Conservation (phyloP, 2,797 vertebrate species). For the Poecilia velifera region DNA sequence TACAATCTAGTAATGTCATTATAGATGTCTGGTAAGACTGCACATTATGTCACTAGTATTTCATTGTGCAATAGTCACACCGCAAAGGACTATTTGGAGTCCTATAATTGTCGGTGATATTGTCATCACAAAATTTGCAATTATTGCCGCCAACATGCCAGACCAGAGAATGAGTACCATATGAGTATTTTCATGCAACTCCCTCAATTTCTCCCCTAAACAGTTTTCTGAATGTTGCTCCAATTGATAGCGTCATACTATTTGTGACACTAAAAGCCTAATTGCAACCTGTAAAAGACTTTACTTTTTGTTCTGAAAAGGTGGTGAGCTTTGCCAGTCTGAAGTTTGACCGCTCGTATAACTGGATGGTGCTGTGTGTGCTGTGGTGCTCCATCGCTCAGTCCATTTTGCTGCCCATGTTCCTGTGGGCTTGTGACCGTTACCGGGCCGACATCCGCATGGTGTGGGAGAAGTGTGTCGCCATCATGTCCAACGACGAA, state of each 20-base stretch:
- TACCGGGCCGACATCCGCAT: conserved; percentile 89
- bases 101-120: not conserved
- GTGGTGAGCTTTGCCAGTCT: conserved; percentile 94
- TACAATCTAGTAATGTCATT: not conserved
- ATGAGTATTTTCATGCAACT: not conserved
- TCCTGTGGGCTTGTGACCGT: conserved; percentile 93
- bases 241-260: not conserved
- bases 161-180: not conserved
- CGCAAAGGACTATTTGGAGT: not conserved
- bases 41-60: not conserved
- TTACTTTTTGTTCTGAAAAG: conserved; percentile 63
- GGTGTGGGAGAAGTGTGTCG: conserved; percentile 91
- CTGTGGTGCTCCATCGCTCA: conserved; percentile 95
- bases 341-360: conserved; percentile 86
- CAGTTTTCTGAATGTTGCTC: not conserved
- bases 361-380: conserved; percentile 93
- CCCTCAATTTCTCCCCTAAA: not conserved
- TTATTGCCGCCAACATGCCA: not conserved
- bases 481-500: conserved; percentile 91
- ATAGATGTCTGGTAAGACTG: not conserved
- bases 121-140: not conserved
- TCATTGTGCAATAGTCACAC: not conserved
- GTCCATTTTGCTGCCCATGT: conserved; percentile 90
- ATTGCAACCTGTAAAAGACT: not conserved
- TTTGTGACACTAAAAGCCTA: not conserved